phyloP scores from a whole-genome alignment of 2,113 vertebrate genomes.

The Erythrocercus mccallii region DNA sequence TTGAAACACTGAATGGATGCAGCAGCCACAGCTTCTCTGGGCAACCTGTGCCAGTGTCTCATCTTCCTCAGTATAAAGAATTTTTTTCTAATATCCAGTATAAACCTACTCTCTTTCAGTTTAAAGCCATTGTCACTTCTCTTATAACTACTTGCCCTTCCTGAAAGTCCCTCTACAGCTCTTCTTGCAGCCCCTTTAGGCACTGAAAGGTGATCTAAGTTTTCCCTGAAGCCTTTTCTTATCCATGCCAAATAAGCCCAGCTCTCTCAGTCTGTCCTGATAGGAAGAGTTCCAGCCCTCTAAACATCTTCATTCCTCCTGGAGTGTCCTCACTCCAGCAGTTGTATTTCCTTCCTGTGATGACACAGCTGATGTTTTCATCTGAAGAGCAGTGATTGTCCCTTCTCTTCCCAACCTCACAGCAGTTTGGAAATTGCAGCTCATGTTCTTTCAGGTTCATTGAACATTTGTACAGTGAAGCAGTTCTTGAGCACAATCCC shows the following conservation, averaged over 20 bases:
- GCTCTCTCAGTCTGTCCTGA: neutral
- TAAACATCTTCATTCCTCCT: neutral
- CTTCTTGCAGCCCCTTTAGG: neutral
- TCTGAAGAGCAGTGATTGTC: neutral
- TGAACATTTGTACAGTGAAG: neutral
- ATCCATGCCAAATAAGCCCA: neutral
- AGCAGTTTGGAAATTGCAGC: neutral
- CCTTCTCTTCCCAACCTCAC: neutral
- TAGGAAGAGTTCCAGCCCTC: neutral
- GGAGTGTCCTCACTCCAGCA: neutral
- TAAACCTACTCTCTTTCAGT: neutral
- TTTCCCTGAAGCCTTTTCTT: neutral
- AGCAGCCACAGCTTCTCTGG: neutral
- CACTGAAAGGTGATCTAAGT: neutral
- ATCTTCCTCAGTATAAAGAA: neutral
- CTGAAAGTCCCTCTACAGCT: neutral
- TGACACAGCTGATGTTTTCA: neutral
- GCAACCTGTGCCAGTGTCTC: neutral
- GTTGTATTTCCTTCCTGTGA: too few species aligned
- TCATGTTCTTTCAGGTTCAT: neutral
- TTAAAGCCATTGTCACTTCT: neutral
- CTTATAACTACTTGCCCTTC: neutral
- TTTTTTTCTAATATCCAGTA: neutral
- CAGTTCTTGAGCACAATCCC: accelerated
- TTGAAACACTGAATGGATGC: neutral